Base-by-base conservation (phyloP, 2,888 invertebrate species). In the Synanthedon andrenaeformis region DNA sequence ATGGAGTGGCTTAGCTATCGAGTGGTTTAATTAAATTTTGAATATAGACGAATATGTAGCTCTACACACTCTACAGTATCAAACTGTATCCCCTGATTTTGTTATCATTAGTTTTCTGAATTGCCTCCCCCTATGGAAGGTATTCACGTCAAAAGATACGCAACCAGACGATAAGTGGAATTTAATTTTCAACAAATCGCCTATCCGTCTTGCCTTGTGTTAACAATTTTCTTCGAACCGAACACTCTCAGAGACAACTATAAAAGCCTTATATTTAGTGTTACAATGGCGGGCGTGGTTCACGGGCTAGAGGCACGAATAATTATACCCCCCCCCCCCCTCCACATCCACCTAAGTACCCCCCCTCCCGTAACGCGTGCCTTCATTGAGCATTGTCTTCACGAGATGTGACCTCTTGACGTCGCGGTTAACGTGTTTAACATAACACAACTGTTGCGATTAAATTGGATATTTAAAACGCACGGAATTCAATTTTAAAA, bases 281-380 rank as follows among this genome's bases (percentile, higher is more conserved):
- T 59, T 58, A 86, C 84, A 86, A 86, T 86, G 75, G 84, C 74
- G 65, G 86, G 86, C 84, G 86, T 83, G 85, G 80, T 74, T 67
- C 67, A 65, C 71, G 64, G 69, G 72, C 76, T 79, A 79, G 81
- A 76, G 74, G 76, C 35, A 35, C 74, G 79, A 77, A 81, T 84
- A 84, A 86, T 85, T 85, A 82, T 61, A 41, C 13, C 70, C 69
- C 72, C 70, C 66, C 59, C 58, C 62, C 63, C 63, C 41, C n/a
- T 12, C 12, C 6, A 23, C 50, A 12, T 50, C 12, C 19, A 35
- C 17, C 49, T 17, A 17, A 12, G 42, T 35, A 60, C 59, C 60
- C 63, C 23, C 51, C 42, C 63, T 63, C 60, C 67, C 66, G 63
- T 65, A 63, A 64, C 62, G 56, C 64, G 65, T 68, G 70, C 68